Evolutionary conservation across 2,888 invertebrate species (phyloP).

Genomic region (Anticlea derivata): DNA sequence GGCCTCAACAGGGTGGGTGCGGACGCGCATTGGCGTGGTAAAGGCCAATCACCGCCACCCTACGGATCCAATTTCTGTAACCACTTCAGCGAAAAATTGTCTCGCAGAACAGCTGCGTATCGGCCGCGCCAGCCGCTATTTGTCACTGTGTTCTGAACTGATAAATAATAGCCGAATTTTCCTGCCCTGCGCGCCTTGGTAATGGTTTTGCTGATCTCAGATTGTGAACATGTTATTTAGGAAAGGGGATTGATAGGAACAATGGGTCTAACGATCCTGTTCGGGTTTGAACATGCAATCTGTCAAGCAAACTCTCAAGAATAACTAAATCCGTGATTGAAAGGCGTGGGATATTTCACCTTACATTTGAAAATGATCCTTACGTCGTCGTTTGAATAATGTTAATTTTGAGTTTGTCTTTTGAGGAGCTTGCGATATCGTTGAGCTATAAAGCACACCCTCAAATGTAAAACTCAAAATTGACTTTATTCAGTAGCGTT

Average conservation of each 20-base stretch:
- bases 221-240: constrained; percentile 1
- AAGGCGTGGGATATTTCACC: too few relatives aligned
- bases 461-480: too few relatives aligned
- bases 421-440: too few relatives aligned
- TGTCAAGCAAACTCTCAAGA: too few relatives aligned
- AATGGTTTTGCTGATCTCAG: constrained; percentile 12
- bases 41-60: constrained; percentile 63
- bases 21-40: constrained; percentile 44
- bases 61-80: constrained; percentile 75
- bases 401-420: too few relatives aligned
- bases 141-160: constrained; percentile 41
- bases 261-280: background rate
- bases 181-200: constrained; percentile 31
- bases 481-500: too few relatives aligned
- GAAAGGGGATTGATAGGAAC: background rate
- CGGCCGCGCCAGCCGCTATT: constrained; percentile 44
- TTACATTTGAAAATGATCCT: too few relatives aligned
- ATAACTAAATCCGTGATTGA: constrained; percentile 10
- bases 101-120: constrained; percentile 69
- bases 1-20: constrained; percentile 36
- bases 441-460: too few relatives aligned
- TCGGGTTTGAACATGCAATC: background rate
- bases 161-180: constrained; percentile 49
- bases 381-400: too few relatives aligned
- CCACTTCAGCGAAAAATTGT: constrained; percentile 82